A percentile compares a stretch with the other conserved stretches of the same genome.
Conservation (phyloP, 2,797 vertebrate genomes). For the Leptodactylus fallax region DNA sequence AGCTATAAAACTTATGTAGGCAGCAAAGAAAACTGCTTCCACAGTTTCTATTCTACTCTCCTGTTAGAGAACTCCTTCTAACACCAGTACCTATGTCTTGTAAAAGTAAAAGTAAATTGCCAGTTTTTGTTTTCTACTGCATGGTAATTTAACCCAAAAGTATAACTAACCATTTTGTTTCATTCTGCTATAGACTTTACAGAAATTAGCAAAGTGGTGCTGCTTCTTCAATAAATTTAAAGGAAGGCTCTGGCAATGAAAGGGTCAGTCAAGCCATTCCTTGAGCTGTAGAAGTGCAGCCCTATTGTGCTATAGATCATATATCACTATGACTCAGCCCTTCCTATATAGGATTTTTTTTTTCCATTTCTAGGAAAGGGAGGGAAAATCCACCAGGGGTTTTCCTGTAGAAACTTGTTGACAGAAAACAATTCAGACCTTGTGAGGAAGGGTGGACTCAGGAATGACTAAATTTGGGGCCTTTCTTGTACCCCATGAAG, state of each 20-base stretch:
- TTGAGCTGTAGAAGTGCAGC: slow-evolving; percentile 27
- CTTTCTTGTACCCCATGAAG: slow-evolving; percentile 9
- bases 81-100: too few species aligned
- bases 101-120: too few species aligned
- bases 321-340: slow-evolving; percentile 61
- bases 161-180: not conserved
- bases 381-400: slow-evolving; percentile 53
- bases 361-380: slow-evolving; percentile 42
- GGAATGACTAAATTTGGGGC: slow-evolving; percentile 46
- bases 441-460: slow-evolving; percentile 49
- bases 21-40: too few species aligned
- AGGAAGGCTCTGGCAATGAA: slow-evolving; percentile 22
- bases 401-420: slow-evolving; percentile 55
- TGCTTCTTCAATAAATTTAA: not conserved
- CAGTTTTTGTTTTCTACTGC: too few species aligned
- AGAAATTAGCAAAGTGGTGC: not conserved
- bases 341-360: slow-evolving; percentile 60
- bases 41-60: too few species aligned
- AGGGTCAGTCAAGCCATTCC: slow-evolving; percentile 3
- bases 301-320: slow-evolving; percentile 62
- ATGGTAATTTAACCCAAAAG: not conserved
- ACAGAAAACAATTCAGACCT: slow-evolving; percentile 60
- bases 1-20: too few species aligned
- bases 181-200: not conserved
- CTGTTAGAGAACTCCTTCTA: too few species aligned